A percentile compares a stretch with the other conserved stretches of the same genome.
Evolutionary conservation across 2,113 vertebrate genomes (phyloP).

Genomic region (human (Homo sapiens)): GRCh38 chr9:33105501-33106000

Average conservation of each 20-base stretch:
- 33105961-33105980: neutral
- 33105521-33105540: neutral
- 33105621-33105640: neutral
- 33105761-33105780: neutral
- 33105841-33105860: neutral
- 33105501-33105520: neutral
- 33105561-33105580: neutral
- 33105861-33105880: neutral
- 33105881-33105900: neutral
- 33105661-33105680: neutral
- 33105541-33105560: neutral
- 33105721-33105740: neutral
- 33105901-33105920: neutral
- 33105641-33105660: neutral
- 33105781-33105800: neutral
- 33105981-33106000: neutral
- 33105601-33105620: neutral
- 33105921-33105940: neutral
- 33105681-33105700: neutral
- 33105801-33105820: neutral
- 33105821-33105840: neutral
- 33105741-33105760: neutral
- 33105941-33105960: neutral
- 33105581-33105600: neutral
- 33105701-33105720: neutral